Conservation (phyloP, 2,797 vertebrate species). For the Notamacropus eugenii region DNA sequence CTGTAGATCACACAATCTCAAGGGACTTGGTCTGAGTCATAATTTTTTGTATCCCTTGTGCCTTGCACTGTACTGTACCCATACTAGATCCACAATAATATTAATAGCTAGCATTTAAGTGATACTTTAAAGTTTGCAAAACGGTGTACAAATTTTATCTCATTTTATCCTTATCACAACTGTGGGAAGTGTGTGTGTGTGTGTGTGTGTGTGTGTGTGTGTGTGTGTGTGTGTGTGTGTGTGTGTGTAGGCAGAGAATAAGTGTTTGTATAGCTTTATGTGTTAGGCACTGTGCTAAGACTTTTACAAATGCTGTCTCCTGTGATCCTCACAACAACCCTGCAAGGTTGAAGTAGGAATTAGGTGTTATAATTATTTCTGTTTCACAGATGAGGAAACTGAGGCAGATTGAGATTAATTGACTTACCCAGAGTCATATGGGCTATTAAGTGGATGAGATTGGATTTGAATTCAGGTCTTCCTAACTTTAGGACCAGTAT, state of each 20-base stretch:
- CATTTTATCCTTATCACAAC: not conserved
- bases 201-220: no score
- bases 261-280: not conserved
- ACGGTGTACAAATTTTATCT: not conserved
- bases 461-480: not conserved
- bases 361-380: not conserved
- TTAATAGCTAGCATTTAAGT: not conserved
- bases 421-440: not conserved
- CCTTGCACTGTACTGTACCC: not conserved
- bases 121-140: not conserved
- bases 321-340: not conserved
- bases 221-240: no score
- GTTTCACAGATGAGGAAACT: conserved; percentile 39
- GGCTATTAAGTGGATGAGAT: not conserved
- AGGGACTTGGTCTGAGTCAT: not conserved
- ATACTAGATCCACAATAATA: not conserved
- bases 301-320: not conserved
- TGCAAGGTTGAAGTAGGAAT: not conserved
- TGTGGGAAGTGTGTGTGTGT: not conserved
- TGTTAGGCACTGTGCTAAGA: not conserved
- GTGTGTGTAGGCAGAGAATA: not conserved
- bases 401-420: conserved; percentile 28
- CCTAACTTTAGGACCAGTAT: not conserved
- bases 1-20: not conserved
- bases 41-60: conserved; percentile 14